phyloP scores from a whole-genome alignment of 1,140 invertebrate species.

The Metopolophium dirhodum region DNA sequence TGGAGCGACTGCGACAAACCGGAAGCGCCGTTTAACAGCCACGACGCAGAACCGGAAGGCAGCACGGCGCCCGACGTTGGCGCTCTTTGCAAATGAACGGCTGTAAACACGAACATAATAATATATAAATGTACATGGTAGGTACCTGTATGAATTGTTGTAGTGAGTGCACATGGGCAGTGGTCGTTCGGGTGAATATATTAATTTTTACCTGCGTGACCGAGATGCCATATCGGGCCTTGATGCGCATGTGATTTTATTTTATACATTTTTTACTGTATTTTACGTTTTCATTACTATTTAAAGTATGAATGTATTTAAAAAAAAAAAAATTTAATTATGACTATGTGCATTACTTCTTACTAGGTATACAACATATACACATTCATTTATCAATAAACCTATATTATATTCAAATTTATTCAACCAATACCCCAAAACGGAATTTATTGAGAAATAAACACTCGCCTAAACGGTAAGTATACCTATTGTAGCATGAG shows the following conservation, averaged over 20 bases:
- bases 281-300: too few species aligned
- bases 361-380: too few species aligned
- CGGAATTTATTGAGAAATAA: too few species aligned
- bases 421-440: background rate
- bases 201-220: background rate
- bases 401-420: background rate
- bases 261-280: background rate
- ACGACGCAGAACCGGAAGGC: conserved; percentile 61
- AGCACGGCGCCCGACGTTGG: conserved; percentile 68
- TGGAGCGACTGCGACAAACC: conserved; percentile 65
- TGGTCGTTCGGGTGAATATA: background rate
- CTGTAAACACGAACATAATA: conserved; percentile 63
- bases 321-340: too few species aligned
- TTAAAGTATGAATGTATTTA: too few species aligned
- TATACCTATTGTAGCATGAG: too few species aligned
- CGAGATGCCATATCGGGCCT: background rate
- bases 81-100: conserved; percentile 75
- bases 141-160: background rate
- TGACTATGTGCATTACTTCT: too few species aligned
- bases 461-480: too few species aligned
- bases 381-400: background rate
- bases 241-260: background rate
- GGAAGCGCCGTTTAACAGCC: conserved; percentile 26
- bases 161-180: background rate
- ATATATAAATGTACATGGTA: background rate